These are phyloP conservation scores for Seira sanloemensis DNA, from an alignment of 2,888 invertebrate species.

Conservation along the genomic window DNA sequence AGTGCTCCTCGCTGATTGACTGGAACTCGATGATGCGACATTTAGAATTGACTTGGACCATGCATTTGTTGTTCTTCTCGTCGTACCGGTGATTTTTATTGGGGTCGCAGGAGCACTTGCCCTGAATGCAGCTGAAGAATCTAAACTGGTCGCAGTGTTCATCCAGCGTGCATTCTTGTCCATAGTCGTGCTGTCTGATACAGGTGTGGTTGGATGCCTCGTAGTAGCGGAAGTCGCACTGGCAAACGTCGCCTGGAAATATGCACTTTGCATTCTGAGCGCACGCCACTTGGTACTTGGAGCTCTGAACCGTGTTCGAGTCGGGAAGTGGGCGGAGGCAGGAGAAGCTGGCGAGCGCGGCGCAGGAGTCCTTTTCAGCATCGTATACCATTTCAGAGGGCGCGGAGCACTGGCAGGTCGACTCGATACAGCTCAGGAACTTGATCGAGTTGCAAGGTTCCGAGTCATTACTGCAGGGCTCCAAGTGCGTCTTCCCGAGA, in stretches of 20 bases:
- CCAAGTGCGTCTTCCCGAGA: conserved; percentile 42
- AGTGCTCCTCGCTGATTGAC: conserved; percentile 60
- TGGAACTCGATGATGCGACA: conserved; percentile 60
- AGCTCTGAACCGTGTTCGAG: conserved; percentile 35
- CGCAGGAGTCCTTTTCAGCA: conserved; percentile 38
- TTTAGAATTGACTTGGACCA: conserved; percentile 46
- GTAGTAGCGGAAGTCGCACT: conserved; percentile 66
- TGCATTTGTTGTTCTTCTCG: conserved; percentile 61
- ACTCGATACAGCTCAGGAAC: conserved; percentile 59
- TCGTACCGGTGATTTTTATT: conserved; percentile 64
- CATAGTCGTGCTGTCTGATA: conserved; percentile 58
- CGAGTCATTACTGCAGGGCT: conserved; percentile 45
- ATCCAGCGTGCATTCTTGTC: conserved; percentile 50
- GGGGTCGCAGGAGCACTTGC: conserved; percentile 59
- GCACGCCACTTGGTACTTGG: conserved; percentile 58
- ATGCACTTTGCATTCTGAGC: conserved; percentile 63
- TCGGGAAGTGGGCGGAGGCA: conserved; percentile 62
- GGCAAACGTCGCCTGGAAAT: conserved; percentile 63
- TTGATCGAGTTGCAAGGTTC: conserved; percentile 64
- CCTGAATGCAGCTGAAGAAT: conserved; percentile 59
- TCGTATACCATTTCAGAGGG: conserved; percentile 62
- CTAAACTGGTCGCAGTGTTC: conserved; percentile 65
- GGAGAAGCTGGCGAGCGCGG: conserved; percentile 53
- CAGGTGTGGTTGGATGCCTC: conserved; percentile 58
- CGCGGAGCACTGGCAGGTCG: conserved; percentile 52